These are phyloP conservation scores for Smittia aterrima DNA, from an alignment of 2,888 invertebrate genomes.

Conservation along the genomic window DNA sequence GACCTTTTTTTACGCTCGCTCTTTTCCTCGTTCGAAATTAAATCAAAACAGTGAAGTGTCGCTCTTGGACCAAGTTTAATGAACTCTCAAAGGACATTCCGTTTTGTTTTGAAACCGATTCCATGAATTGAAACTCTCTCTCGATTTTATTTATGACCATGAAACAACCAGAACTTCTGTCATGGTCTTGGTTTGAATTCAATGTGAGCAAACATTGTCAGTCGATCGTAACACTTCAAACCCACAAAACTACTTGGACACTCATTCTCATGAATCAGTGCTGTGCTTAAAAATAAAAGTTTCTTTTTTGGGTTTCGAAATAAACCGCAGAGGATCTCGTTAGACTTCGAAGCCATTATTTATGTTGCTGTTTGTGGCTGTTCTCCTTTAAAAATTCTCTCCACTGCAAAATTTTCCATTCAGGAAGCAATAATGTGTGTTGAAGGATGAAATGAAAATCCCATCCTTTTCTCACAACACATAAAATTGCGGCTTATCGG, in stretches of 20 bases:
- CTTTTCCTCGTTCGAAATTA: background rate
- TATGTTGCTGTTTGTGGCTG: constrained; percentile 1
- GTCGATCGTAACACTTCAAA: background rate
- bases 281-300: constrained; percentile 7
- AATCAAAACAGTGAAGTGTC: background rate
- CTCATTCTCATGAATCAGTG: background rate
- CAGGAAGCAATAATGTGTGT: constrained; percentile 33
- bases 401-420: background rate
- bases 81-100: background rate
- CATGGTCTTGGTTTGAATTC: background rate
- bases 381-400: background rate
- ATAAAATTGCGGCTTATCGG: background rate
- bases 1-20: background rate
- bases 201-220: constrained; percentile 2
- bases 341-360: background rate
- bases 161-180: background rate
- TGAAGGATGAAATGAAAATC: constrained; percentile 33
- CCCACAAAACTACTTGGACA: background rate
- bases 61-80: background rate
- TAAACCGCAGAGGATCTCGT: background rate
- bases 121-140: background rate
- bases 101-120: background rate
- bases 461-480: background rate
- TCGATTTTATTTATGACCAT: background rate
- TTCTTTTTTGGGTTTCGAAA: background rate